Evolutionary conservation across 2,888 invertebrate genomes (phyloP), one percentile per base, ranked within the genome.

Genomic region (Leucania comma): DNA sequence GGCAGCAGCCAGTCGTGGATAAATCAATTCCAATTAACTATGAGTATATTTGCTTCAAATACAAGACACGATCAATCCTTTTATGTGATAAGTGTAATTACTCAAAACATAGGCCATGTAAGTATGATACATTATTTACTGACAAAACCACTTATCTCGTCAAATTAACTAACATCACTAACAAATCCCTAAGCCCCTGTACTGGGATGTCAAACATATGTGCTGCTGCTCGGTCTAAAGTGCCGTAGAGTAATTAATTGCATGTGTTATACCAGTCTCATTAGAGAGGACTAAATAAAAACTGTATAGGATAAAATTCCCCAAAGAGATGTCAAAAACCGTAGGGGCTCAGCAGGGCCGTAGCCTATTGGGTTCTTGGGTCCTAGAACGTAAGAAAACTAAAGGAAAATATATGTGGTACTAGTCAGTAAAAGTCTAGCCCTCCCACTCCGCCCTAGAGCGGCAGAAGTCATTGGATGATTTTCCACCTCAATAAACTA

Each of bases 131-230:
- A 56, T 12, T 12, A 59, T 59, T 70, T 38, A 54, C 48, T 57
- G 3, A 46, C 46, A 35, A 50, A 68, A 59, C 66, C 48, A 67
- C 46, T 54, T 59, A 53, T 17, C 6, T 20, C 22, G 32, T 57
- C 32, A 46, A 58, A 69, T 69, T 65, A 53, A 42, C 65, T 38
- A 9, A 22, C 17, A n/a, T 53, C 46, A 48, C 24, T 12, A 58
- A 53, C 51, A 42, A 58, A 58, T 65, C 58, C 57, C 51, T 3
- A 26, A 59, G 53, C n/a, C 17, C 38, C n/a, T 22, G 51, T 20
- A 42, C 12, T 29, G 35, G 54, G 48, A 22, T 61, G 5, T 61
- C 29, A 6, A 4, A 46, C 22, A 24, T 54, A 67, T 48, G 14
- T 14, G 12, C 48, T 14, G n/a, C 22, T 50, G 50, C 12, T 50